Base-by-base conservation (phyloP, 2,797 vertebrate species). In the Anniella stebbinsi region DNA sequence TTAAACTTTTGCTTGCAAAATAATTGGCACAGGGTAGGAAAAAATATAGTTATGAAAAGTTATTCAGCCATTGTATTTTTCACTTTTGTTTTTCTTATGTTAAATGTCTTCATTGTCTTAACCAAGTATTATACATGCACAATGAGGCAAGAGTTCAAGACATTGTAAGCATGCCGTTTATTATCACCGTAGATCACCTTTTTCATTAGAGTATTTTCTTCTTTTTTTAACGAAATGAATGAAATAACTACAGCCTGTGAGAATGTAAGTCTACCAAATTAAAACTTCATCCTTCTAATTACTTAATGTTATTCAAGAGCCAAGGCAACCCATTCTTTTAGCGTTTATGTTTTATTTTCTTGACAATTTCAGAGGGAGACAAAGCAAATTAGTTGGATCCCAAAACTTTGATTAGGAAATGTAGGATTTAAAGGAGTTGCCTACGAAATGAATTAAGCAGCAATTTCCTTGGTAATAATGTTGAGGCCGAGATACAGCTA, bases 181-280 rank as follows among this genome's bases (percentile, higher is more conserved):
- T 92, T 77, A 92, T 92, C 88, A 78, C 89, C 92, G 86, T 78
- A 88, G 92, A 91, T 92, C 81, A 38, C 87, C 89, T 95, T 93
- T 95, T 94, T 89, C 84, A 87, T 89, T 93, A 87, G 86, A 93
- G 92, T 51, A 76, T 86, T 93, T 92, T 91, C 90, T 90, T 81
- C 36, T 92, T 93, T 95, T n/a, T 94, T 89, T 91, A 95, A 89
- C 93, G 95, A 94, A 94, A 96, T 93, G 36, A 94, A 93, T 94
- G 88, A 91, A 88, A 92, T 91, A 84, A 82, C 80, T 75, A 76
- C 77, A 89, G 87, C 67, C 87, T 95, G n/a, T 83, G 84, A 93
- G 91, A 94, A 94, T 92, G 72, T 89, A 93, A 94, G 90, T 38
- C 94, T 94, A 92, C 88, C 90, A 94, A 95, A 95, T 60, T 93